Evolutionary conservation across 1,140 invertebrate species (phyloP).

Genomic region (Drosophila obscura): DNA sequence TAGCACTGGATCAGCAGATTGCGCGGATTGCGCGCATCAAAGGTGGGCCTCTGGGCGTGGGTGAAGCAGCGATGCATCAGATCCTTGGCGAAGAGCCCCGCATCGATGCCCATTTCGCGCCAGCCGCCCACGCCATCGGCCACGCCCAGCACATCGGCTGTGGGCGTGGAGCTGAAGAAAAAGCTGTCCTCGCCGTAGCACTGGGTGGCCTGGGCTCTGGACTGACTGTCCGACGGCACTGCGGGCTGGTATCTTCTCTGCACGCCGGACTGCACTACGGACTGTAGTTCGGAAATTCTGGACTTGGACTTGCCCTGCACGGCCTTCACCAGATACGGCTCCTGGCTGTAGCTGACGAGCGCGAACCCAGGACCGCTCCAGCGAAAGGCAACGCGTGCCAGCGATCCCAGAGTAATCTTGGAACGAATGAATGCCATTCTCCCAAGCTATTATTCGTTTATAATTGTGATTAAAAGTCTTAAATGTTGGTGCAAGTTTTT

Average conservation of each 20-base stretch:
- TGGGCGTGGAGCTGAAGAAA: conserved; percentile 52
- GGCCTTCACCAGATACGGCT: conserved; percentile 53
- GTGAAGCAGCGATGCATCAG: conserved; percentile 49
- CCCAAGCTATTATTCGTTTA: too few relatives aligned
- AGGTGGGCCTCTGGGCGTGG: conserved; percentile 10
- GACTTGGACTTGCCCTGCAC: conserved; percentile 32
- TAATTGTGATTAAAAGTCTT: too few relatives aligned
- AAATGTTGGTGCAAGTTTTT: too few relatives aligned
- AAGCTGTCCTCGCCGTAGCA: conserved; percentile 66
- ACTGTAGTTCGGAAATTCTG: too few relatives aligned
- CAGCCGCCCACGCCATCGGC: conserved; percentile 66
- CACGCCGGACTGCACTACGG: too few relatives aligned
- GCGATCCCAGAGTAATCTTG: too few relatives aligned
- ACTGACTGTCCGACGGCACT: too few relatives aligned
- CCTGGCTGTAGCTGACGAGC: not conserved
- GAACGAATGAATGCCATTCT: too few relatives aligned
- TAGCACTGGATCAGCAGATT: conserved; percentile 48
- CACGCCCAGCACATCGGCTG: conserved; percentile 58
- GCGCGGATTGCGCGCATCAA: conserved; percentile 40
- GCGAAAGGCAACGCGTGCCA: too few relatives aligned
- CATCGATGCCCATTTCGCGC: conserved; percentile 53
- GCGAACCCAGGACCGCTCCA: not conserved
- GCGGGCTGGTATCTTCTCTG: too few relatives aligned
- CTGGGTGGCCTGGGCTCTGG: not conserved
- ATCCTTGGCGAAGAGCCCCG: conserved; percentile 56